Evolutionary conservation across 30 jellyfish, hydroid and myxozoan genomes (phyloP), one percentile per base, ranked within the genome.

Genomic region (Catostylus mosaicus): DNA sequence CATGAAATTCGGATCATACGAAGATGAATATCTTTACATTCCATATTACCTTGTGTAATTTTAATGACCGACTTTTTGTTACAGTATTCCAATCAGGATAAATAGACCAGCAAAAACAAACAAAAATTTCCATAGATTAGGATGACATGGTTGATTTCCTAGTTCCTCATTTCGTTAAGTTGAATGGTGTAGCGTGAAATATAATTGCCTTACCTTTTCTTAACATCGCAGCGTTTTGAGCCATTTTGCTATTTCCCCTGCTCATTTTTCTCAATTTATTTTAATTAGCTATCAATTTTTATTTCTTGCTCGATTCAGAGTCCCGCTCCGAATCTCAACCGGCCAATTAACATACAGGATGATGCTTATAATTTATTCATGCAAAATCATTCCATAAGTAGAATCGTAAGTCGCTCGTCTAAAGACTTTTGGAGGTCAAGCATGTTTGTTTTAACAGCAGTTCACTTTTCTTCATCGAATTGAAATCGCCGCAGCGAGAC

Each of bases 281-380:
- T 20, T 22, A 27, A 59, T 22, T 59, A 68, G 37, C 60, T 18
- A 68, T 35, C 80, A 36, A 37, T 68, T 68, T 68, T 33, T 75
- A 51, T 6, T 74, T 62, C 74, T 48, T 48, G 56, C 29, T n/a
- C 72, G 75, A 74, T 77, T 77, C 71, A 59, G 88, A 77, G 88
- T 77, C 88, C 88, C 40, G 88, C 88, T 77, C 88, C 66, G 70
- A 77, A 77, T 36, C 78, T 62, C 45, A 52, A 51, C 75, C 57
- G 66, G 78, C 88, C 88, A 77, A 77, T 77, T 76, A 77, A 40
- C 88, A 77, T 77, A 60, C 88, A 54, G 67, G 79, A 68, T 11
- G 67, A 27, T 77, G 43, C 88, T 77, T 60, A 77, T 77, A 36
- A 77, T 77, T 77, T 59, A 77, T 77, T 77, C 62, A 77, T 77